Evolutionary conservation across 2,113 vertebrate genomes (phyloP), one percentile per base, ranked within the genome.

Genomic region (Mystacornis crossleyi): DNA sequence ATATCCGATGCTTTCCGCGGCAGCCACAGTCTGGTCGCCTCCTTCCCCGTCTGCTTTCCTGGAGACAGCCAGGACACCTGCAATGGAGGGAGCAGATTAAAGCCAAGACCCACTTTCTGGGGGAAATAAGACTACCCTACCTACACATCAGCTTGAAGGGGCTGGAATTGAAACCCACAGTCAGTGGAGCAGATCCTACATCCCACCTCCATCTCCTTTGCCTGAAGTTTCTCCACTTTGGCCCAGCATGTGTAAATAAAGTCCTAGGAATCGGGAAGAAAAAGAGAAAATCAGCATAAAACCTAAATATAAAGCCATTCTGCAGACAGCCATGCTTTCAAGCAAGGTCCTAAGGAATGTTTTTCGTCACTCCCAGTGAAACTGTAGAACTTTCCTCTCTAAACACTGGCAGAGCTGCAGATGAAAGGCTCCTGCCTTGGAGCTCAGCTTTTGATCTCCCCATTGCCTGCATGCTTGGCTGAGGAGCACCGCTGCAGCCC

Each of bases 341-440:
- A 75, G 53, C 2, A 2, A 89, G 84, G 67, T 91, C 82, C 74
- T 69, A 40, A 85, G 91, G 90, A 97, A 97, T 91, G 91, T 78
- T 97, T 96, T 95, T 78, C 6, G 12, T 96, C 94, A 93, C 60
- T 96, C 89, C 65, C 53, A 86, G 91, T 90, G 95, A 95, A 97
- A 95, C 51, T 81, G 34, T 23, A 72, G 72, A 79, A 83, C 94
- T 96, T 97, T 96, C 81, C 93, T 96, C 87, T 93, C 61, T 71
- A 74, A 93, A 91, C 0, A 10, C 66, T 95, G 92, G 67, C 84
- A 90, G 97, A 95, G 55, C 60, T 95, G 71, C 74, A 86, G 91
- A 95, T 81, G 87, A 97, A 95, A 97, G 87, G 75, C 61, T 94
- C 73, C 93, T 93, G 73, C 62, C 31, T 55, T 75, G 81, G 80